phyloP scores from a whole-genome alignment of 37 sponge, comb jelly and placozoan species.

The Beroe ovata region DNA sequence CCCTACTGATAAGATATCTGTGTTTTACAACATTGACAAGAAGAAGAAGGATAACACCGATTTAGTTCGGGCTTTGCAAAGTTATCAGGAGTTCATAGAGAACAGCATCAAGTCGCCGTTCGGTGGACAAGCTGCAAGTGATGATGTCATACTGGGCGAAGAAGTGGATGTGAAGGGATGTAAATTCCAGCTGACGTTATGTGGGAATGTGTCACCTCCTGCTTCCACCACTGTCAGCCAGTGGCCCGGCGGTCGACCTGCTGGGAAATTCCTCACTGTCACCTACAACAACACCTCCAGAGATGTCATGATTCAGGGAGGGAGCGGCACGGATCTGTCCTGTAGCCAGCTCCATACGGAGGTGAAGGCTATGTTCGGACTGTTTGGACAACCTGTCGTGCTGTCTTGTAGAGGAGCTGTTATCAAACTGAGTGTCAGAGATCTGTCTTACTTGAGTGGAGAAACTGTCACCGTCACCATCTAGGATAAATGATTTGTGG shows the following conservation, averaged over 20 bases:
- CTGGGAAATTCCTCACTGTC: conserved; percentile 16
- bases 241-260: conserved; percentile 50
- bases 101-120: conserved; percentile 39
- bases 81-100: conserved; percentile 22
- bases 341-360: conserved; percentile 4
- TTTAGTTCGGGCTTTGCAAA: neutral
- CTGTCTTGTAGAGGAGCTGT: neutral
- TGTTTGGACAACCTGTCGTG: neutral
- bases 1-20: conserved; percentile 50
- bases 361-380: conserved; percentile 42
- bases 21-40: conserved; percentile 1
- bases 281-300: conserved; percentile 12
- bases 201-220: neutral
- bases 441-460: neutral
- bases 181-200: conserved; percentile 1
- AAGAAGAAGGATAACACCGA: conserved; percentile 1
- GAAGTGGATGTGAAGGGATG: conserved; percentile 55
- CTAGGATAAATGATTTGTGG: neutral
- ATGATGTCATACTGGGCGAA: neutral
- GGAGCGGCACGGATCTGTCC: neutral
- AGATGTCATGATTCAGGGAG: neutral
- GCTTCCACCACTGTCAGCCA: neutral
- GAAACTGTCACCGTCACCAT: conserved; percentile 15
- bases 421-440: neutral
- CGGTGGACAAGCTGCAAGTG: neutral